Conservation (phyloP, 2,113 vertebrate species). For the Forbesichthys papilliferus region DNA sequence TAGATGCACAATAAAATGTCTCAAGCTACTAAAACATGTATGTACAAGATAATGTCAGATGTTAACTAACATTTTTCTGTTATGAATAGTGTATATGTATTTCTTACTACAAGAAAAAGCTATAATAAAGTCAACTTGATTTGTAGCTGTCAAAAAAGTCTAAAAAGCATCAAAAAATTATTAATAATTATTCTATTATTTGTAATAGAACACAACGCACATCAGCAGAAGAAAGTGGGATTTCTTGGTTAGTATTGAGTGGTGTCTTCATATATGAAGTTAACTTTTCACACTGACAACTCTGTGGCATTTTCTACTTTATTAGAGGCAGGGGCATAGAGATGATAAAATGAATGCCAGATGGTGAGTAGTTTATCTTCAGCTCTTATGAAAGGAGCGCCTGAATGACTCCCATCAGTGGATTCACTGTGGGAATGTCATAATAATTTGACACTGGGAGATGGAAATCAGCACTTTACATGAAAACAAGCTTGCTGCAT, state of each 20-base stretch:
- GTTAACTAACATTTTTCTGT: no score
- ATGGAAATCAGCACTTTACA: conserved; percentile 49
- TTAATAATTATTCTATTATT: no score
- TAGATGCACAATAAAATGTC: conserved; percentile 45
- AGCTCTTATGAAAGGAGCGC: conserved; percentile 26
- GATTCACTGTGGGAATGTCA: conserved; percentile 44
- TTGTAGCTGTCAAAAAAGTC: no score
- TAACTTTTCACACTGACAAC: conserved; percentile 19
- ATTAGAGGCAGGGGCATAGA: conserved; percentile 25
- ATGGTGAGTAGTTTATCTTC: conserved; percentile 35
- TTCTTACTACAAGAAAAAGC: no score
- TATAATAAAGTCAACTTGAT: no score
- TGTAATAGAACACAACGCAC: neutral
- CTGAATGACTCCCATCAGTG: conserved; percentile 26
- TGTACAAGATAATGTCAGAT: neutral
- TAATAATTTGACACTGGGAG: conserved; percentile 36
- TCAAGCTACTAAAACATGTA: neutral
- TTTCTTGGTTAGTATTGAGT: conserved; percentile 18
- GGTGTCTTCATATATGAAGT: conserved; percentile 7
- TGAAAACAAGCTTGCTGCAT: conserved; percentile 21
- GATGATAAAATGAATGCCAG: conserved; percentile 50
- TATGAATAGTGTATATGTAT: neutral
- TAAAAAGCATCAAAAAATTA: no score
- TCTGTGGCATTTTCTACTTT: conserved; percentile 29
- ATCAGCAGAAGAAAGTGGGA: neutral